These are phyloP conservation scores for Hystrix cristata DNA, from an alignment of 2,113 vertebrate species.

Conservation along the genomic window DNA sequence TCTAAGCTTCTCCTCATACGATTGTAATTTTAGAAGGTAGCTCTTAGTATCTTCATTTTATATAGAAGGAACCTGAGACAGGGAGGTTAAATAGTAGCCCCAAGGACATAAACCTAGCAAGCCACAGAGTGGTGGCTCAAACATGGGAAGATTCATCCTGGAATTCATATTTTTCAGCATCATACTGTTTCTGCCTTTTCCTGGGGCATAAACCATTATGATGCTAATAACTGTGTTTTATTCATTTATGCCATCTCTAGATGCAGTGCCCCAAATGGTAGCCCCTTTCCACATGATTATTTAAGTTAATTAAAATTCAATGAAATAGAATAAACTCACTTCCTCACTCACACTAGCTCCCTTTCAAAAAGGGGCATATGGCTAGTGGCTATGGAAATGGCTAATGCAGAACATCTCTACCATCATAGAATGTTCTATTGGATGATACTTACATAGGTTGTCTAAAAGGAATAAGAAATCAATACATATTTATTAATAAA, in stretches of 20 bases:
- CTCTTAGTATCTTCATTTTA: conserved; percentile 14
- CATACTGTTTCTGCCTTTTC: background rate
- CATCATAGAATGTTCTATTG: background rate
- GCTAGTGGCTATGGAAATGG: background rate
- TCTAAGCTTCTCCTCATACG: background rate
- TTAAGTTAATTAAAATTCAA: conserved; percentile 34
- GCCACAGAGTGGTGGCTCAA: background rate
- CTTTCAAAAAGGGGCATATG: background rate
- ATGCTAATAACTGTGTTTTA: conserved; percentile 29
- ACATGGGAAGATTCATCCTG: background rate
- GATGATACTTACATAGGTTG: background rate
- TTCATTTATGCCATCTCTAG: background rate
- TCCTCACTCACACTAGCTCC: background rate
- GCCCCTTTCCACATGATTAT: background rate
- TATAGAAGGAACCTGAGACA: background rate
- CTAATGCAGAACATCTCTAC: background rate
- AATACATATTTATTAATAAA: background rate
- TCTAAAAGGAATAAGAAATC: background rate
- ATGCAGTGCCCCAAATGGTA: background rate
- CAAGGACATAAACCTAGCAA: background rate
- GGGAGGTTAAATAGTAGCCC: background rate
- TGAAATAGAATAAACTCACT: background rate
- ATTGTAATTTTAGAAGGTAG: background rate
- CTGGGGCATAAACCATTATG: background rate
- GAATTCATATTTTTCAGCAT: conserved; percentile 15